Conservation (phyloP, 2,888 invertebrate genomes). For the Apodemia duryi region DNA sequence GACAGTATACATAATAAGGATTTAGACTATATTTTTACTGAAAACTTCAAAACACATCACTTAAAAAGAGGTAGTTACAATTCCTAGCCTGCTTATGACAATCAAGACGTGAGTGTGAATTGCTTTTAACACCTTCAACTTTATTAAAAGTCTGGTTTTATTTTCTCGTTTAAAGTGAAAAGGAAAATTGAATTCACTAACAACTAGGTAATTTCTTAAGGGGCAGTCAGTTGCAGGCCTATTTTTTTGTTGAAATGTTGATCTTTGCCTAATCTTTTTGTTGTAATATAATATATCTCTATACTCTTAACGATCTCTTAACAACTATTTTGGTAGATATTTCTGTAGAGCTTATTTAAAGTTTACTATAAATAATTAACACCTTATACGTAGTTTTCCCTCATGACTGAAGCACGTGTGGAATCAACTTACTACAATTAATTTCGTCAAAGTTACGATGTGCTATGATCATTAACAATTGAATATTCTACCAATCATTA, state of each 20-base stretch:
- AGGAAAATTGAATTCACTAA: background rate
- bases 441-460: background rate
- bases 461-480: background rate
- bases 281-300: too few relatives aligned
- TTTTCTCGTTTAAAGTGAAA: conserved; percentile 5
- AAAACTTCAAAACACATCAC: conserved; percentile 14
- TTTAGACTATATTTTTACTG: conserved; percentile 1
- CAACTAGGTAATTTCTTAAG: background rate
- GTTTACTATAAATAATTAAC: too few relatives aligned
- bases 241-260: too few relatives aligned
- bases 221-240: background rate
- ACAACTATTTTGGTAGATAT: too few relatives aligned
- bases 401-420: background rate
- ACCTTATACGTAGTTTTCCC: background rate
- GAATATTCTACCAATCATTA: background rate
- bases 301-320: too few relatives aligned
- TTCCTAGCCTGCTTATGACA: conserved; percentile 23
- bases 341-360: too few relatives aligned
- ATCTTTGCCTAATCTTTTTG: too few relatives aligned
- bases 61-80: conserved; percentile 3
- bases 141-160: conserved; percentile 16
- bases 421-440: background rate
- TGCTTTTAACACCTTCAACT: conserved; percentile 18
- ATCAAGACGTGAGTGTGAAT: conserved; percentile 19
- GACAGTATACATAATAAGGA: background rate